Percentiles rank a stretch among this genome's conserved stretches.
These are phyloP conservation scores for Watsonalla cultraria DNA, from an alignment of 2,888 invertebrate genomes.

Conservation along the genomic window DNA sequence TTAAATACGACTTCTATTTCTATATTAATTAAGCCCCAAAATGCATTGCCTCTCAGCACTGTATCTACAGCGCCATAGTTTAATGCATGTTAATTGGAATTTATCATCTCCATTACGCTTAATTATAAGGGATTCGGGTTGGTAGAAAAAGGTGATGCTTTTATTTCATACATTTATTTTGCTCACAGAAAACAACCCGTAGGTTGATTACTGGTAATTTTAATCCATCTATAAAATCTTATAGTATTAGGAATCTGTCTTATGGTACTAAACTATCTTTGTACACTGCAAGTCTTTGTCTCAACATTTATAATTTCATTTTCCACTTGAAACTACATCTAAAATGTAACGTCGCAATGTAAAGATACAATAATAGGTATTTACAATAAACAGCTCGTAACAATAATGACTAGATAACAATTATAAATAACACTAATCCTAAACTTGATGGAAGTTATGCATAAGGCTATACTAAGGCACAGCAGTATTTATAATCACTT, in stretches of 20 bases:
- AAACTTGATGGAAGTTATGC: conserved; percentile 53
- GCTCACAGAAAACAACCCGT: conserved; percentile 45
- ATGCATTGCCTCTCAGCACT: background rate
- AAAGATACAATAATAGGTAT: conserved; percentile 8
- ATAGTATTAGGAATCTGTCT: conserved; percentile 74
- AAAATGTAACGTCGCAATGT: conserved; percentile 11
- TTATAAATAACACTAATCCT: conserved; percentile 45
- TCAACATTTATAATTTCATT: conserved; percentile 35
- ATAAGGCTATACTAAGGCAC: conserved; percentile 70
- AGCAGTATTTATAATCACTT: conserved; percentile 62
- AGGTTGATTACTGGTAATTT: conserved; percentile 38
- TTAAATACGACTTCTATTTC: background rate
- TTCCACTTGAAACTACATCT: conserved; percentile 15
- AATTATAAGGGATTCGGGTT: background rate
- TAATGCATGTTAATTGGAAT: background rate
- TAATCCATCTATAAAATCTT: conserved; percentile 47
- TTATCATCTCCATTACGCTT: background rate
- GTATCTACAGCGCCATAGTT: background rate
- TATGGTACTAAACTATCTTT: conserved; percentile 64
- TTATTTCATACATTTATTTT: conserved; percentile 25
- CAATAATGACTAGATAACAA: conserved; percentile 73
- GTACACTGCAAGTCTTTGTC: conserved; percentile 69
- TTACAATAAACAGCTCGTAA: conserved; percentile 43
- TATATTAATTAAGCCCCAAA: background rate
- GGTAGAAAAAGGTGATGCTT: conserved; percentile 4